Evolutionary conservation across 2,888 invertebrate genomes (phyloP), one percentile per base, ranked within the genome.

Genomic region (Cyclophora punctaria): DNA sequence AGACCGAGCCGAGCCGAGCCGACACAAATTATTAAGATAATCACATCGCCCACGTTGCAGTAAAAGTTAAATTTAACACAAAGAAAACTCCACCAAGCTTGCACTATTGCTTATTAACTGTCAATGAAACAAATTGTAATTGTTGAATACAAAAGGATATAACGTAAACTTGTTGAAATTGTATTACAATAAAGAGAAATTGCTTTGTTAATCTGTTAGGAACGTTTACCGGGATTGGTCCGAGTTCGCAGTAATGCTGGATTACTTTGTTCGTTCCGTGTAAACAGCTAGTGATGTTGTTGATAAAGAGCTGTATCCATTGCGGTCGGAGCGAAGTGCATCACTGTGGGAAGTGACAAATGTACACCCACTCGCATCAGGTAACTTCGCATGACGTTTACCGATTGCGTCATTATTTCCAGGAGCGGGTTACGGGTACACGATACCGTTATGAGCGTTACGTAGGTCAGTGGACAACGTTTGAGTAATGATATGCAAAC

Each of bases 11-110:
- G 7, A 50, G 44, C 34, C 49, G 48, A 52, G 49, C 58, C 58
- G 60, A 64, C 62, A 66, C 64, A 72, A 71, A 73, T 74, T 67
- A 70, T 72, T 63, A 59, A 66, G 66, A 71, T 75, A 74, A 74
- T 74, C 69, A 63, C 71, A 67, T 69, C 64, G 62, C 64, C 59
- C 52, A 60, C 59, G 60, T 61, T 61, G 60, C 62, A 60, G 66
- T 53, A 69, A 60, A 71, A 69, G 69, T 64, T 62, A 60, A 65
- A 70, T 69, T 68, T 49, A 44, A 47, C 48, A 62, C 62, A 63
- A 57, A 61, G 60, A 58, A 58, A 63, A 56, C 51, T 43, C 52
- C 59, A 63, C 62, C 55, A 51, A 60, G 55, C 56, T 53, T 52
- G 59, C 56, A 55, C 53, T 60, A 62, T 63, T 60, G 55, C 60